Percentiles rank a stretch among this genome's conserved stretches.
These are phyloP conservation scores for Chydorus sphaericus DNA, from an alignment of 2,888 invertebrate genomes.

Conservation along the genomic window DNA sequence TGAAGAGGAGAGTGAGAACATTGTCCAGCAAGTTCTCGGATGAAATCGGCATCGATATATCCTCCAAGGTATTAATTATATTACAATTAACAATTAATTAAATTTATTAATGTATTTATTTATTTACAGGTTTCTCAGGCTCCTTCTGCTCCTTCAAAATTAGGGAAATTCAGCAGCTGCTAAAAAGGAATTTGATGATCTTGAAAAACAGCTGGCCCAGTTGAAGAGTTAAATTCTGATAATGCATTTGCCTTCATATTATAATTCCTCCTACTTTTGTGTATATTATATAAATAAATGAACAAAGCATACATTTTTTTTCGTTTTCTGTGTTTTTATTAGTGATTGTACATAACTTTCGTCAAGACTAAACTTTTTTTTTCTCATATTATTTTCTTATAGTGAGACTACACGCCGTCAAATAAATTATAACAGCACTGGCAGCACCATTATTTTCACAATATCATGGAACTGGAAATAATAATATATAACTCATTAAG, in stretches of 20 bases:
- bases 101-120: neutral
- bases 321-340: too few species aligned
- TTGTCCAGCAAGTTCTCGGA: slow-evolving; percentile 85
- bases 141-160: slow-evolving; percentile 43
- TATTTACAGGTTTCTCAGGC: slow-evolving; percentile 45
- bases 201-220: slow-evolving; percentile 54
- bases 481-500: too few species aligned
- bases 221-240: slow-evolving; percentile 25
- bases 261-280: too few species aligned
- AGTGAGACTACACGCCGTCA: too few species aligned
- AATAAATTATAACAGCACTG: too few species aligned
- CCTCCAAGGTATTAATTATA: slow-evolving; percentile 51
- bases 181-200: slow-evolving; percentile 42
- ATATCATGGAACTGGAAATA: too few species aligned
- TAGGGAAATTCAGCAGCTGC: slow-evolving; percentile 33
- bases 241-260: too few species aligned
- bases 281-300: too few species aligned
- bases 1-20: slow-evolving; percentile 72
- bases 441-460: too few species aligned
- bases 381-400: too few species aligned
- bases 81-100: neutral
- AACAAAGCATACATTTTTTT: neutral
- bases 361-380: too few species aligned
- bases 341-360: slow-evolving; percentile 12
- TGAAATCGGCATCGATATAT: slow-evolving; percentile 89